These are phyloP conservation scores for Oligia latruncula DNA, from an alignment of 2,888 invertebrate genomes.

Conservation along the genomic window DNA sequence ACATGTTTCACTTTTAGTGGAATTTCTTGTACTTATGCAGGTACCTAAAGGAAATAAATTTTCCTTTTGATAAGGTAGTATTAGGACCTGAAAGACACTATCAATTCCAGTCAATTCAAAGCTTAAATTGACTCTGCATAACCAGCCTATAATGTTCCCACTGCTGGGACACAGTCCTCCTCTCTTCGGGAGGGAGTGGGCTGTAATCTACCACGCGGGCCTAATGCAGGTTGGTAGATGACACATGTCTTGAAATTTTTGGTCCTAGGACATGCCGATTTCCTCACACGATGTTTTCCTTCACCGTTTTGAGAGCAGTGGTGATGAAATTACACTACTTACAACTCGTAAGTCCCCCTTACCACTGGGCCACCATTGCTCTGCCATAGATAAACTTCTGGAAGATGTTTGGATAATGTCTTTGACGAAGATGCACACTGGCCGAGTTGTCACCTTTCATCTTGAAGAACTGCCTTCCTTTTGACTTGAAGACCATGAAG, in stretches of 20 bases:
- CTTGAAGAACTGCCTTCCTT: background rate
- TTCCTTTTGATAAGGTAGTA: background rate
- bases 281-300: background rate
- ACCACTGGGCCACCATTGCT: background rate
- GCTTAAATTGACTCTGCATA: background rate
- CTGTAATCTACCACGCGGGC: background rate
- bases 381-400: background rate
- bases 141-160: background rate
- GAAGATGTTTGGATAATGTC: background rate
- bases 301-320: background rate
- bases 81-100: background rate
- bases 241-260: background rate
- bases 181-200: background rate
- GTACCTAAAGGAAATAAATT: background rate
- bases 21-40: constrained; percentile 14
- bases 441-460: background rate
- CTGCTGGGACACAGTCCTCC: background rate
- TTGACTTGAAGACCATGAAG: background rate
- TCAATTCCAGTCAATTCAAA: background rate
- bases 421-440: background rate
- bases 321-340: background rate
- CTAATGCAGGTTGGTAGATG: background rate
- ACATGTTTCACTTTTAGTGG: constrained; percentile 30
- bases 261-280: background rate
- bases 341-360: background rate